These are phyloP conservation scores for Drosophila cognata DNA, from an alignment of 2,888 invertebrate genomes.

Conservation along the genomic window DNA sequence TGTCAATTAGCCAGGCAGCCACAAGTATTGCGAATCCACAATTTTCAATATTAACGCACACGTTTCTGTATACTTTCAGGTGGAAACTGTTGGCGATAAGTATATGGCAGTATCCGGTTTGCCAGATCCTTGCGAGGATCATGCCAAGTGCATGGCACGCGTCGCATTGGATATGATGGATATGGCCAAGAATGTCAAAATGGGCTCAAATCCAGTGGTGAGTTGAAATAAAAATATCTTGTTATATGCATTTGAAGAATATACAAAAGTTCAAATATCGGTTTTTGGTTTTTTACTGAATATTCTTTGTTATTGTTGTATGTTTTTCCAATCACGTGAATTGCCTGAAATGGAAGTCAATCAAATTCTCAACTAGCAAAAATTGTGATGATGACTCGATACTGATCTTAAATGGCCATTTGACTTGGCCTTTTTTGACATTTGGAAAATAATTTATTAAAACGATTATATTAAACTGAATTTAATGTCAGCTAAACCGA, in stretches of 20 bases:
- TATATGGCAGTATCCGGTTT: constrained; percentile 99
- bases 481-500: neutral
- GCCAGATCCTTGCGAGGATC: constrained; percentile 95
- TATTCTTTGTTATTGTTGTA: neutral
- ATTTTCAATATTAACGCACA: constrained; percentile 10
- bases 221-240: constrained; percentile 78
- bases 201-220: constrained; percentile 95
- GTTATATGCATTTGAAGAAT: neutral
- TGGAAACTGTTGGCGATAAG: constrained; percentile 98
- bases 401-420: neutral
- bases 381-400: neutral
- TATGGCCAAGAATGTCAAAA: constrained; percentile 93
- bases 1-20: constrained; percentile 44
- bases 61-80: constrained; percentile 86
- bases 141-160: constrained; percentile 95
- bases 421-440: neutral
- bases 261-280: neutral
- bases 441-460: neutral
- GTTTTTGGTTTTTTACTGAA: neutral
- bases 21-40: neutral
- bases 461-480: neutral
- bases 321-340: neutral
- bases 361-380: neutral
- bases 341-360: neutral
- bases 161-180: constrained; percentile 98